Evolutionary conservation across 2,113 vertebrate species (phyloP), one percentile per base, ranked within the genome.

Genomic region (Brachyhypopomus gauderio): DNA sequence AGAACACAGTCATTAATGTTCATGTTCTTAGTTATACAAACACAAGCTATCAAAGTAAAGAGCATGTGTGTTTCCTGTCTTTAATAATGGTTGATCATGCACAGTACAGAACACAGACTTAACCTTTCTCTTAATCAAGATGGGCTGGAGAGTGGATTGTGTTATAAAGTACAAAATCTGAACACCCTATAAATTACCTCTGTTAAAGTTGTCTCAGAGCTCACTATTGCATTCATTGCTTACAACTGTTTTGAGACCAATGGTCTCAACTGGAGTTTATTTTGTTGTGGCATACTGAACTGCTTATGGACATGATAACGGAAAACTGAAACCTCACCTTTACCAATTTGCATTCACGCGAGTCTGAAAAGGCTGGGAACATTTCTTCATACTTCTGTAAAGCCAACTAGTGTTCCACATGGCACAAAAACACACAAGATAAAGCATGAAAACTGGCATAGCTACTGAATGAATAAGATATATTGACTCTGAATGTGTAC

Each of bases 311-410:
- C 11, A 48, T 11, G 67, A 78, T 79, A 30, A 72, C 1, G 36
- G 14, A 52, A 0, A 3, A 14, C 8, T 14, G 45, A 77, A 52
- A 58, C 7, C 27, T 72, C 88, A 97, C 96, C 88, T 97, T 98
- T 78, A 97, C 72, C 85, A 98, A 88, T 80, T 96, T 97, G 91
- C 93, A 97, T 81, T 98, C 96, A 56, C 96, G 89, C 20, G 96
- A 95, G 64, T 97, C 96, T 0, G 95, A 94, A 87, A 98, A 98
- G 0, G 95, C 96, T 0, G 96, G 96, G 70, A 97, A 98, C 92
- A 97, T 95, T 83, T 97, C 96, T 86, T 97, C 96, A 0, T 98
- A 98, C 84, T 96, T 97, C 91, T 96, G 92, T 34, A 97, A 79
- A 0, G 96, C 96, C 1, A 98, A 90, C 96, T 98, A 69, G 12